These are phyloP conservation scores for Campoletis sonorensis DNA, from an alignment of 1,140 invertebrate genomes.

Conservation along the genomic window DNA sequence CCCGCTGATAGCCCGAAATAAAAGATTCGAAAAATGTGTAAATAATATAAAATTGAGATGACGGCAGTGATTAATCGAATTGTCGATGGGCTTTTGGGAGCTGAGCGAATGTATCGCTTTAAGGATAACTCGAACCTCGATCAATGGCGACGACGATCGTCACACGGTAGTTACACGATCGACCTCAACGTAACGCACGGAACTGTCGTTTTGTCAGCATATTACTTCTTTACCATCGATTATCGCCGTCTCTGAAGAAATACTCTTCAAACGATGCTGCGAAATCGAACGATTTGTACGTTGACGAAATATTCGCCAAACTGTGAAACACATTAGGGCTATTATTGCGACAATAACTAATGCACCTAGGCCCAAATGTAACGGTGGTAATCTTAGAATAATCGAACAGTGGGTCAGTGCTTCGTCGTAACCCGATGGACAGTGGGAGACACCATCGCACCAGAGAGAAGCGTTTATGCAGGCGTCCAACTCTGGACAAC, in stretches of 20 bases:
- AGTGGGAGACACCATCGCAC: constrained; percentile 91
- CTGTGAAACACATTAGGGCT: constrained; percentile 74
- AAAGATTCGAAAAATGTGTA: neutral
- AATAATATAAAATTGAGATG: neutral
- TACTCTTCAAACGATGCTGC: constrained; percentile 85
- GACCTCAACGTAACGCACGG: constrained; percentile 92
- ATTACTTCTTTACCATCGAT: constrained; percentile 91
- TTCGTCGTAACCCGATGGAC: constrained; percentile 92
- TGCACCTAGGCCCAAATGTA: constrained; percentile 80
- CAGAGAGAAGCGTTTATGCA: constrained; percentile 92
- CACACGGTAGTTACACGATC: constrained; percentile 93
- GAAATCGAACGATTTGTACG: constrained; percentile 81
- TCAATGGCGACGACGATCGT: constrained; percentile 73
- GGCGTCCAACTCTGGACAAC: constrained; percentile 90
- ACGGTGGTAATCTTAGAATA: constrained; percentile 83
- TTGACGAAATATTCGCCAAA: constrained; percentile 80
- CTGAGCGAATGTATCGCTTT: constrained; percentile 3
- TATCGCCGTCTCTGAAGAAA: constrained; percentile 86
- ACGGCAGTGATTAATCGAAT: constrained; percentile 39
- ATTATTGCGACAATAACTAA: constrained; percentile 70
- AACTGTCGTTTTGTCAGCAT: constrained; percentile 95
- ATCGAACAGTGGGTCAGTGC: constrained; percentile 87
- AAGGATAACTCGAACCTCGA: constrained; percentile 30
- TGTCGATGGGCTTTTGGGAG: constrained; percentile 11
- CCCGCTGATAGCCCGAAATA: constrained; percentile 1